These are phyloP conservation scores for Entomobrya proxima DNA, from an alignment of 2,888 invertebrate species.

Conservation along the genomic window DNA sequence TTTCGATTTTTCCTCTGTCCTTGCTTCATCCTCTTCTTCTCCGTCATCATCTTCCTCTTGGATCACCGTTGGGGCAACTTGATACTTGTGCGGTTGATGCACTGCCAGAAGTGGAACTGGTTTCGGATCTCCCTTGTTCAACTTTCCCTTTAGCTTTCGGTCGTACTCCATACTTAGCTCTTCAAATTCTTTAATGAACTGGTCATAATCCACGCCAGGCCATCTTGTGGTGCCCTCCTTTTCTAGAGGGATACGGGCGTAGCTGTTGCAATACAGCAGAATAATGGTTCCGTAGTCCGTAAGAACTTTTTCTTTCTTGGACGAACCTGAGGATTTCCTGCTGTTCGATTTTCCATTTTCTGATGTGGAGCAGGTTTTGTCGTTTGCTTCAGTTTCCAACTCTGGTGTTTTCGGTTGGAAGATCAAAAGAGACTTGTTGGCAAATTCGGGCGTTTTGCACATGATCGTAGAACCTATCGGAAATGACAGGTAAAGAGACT, in stretches of 20 bases:
- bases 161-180: conserved; percentile 55
- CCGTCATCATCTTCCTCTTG: neutral
- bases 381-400: neutral
- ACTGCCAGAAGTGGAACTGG: neutral
- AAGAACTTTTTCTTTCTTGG: too few relatives aligned
- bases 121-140: too few relatives aligned
- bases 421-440: too few relatives aligned
- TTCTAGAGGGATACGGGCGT: conserved; percentile 68
- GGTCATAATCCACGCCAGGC: conserved; percentile 73
- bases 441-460: conserved; percentile 73
- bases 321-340: neutral
- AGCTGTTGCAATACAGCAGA: conserved; percentile 73
- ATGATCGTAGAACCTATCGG: conserved; percentile 69
- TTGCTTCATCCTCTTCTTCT: neutral
- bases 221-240: conserved; percentile 61
- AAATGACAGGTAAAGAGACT: conserved; percentile 69
- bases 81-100: neutral
- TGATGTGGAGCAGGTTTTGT: neutral
- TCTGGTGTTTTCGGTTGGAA: too few relatives aligned
- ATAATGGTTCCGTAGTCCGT: conserved; percentile 68
- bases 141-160: conserved; percentile 28
- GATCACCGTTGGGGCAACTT: neutral
- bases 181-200: conserved; percentile 71
- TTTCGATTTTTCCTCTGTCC: neutral
- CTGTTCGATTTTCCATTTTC: too few relatives aligned